Evolutionary conservation across 2,797 vertebrate species (phyloP).

Genomic region (Orientallactaga sibirica): DNA sequence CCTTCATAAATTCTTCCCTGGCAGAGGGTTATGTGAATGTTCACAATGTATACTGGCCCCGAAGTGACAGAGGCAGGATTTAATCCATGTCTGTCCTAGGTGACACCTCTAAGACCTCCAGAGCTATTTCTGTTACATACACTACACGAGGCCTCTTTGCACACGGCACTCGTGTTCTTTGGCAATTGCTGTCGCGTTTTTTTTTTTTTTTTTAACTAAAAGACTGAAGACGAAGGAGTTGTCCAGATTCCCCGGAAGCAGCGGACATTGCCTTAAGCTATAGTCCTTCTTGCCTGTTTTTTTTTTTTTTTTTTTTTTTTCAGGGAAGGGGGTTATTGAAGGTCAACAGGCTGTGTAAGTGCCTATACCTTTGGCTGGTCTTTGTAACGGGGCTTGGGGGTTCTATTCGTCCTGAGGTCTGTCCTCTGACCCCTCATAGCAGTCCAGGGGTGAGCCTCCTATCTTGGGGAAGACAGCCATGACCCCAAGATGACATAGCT

Average conservation of each 20-base stretch:
- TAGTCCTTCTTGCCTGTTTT: not conserved
- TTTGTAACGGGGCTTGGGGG: not conserved
- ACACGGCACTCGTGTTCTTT: not conserved
- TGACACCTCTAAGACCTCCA: not conserved
- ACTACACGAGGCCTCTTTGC: not conserved
- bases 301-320: not conserved
- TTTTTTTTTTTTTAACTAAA: not conserved
- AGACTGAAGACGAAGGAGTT: not conserved
- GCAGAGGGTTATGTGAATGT: not conserved
- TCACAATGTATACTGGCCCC: not conserved
- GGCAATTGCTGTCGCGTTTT: not conserved
- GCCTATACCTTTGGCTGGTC: not conserved
- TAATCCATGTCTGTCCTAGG: not conserved
- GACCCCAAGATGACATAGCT: not conserved
- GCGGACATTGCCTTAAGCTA: not conserved
- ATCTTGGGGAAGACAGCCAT: not conserved
- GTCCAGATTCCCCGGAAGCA: not conserved
- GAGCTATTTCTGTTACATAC: not conserved
- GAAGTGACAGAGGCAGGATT: not conserved
- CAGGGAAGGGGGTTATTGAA: not conserved
- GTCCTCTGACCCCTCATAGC: not conserved
- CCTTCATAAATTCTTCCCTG: not conserved
- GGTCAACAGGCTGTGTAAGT: not conserved
- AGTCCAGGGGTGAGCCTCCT: not conserved
- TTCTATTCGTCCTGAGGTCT: not conserved